Evolutionary conservation across 2,888 invertebrate genomes (phyloP), one percentile per base, ranked within the genome.

Genomic region (Phasia obesa): DNA sequence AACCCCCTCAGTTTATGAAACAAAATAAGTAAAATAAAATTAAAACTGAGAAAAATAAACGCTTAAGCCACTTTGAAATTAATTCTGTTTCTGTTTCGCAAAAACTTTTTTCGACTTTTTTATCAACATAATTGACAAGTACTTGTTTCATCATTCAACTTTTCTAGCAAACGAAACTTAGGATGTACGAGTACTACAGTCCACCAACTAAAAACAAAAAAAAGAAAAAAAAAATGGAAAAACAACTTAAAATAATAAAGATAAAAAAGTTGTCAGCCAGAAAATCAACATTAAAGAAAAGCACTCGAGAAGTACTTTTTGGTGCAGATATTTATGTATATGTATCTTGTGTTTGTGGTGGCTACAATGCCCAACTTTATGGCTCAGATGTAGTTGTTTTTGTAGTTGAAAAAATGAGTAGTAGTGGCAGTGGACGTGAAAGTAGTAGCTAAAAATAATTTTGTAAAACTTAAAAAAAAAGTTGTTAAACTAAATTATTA

Each of bases 61-160:
- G 38, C 38, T 71, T 31, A 65, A 71, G 31, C 65, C 51, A 59
- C 65, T 65, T 65, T 51, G 15, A 65, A 78, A 71, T 38, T 64
- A 62, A 19, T 69, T 35, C 2, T 35, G 38, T 31, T 44, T n/a
- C 59, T 44, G 44, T 62, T 62, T 49, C 6, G 21, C 15, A 21
- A 13, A n/a, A 35, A 35, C 27, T n/a, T 44, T 42, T 27, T 53
- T 51, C 7, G 2, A 5, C 11, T 47, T 23, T 38, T 38, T 60
- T 11, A 2, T 35, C 59, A 53, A 2, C 67, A 59, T 42, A 57
- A 67, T 21, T 35, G 67, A 49, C 75, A 76, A 67, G 75, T 53
- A 31, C 67, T 65, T 65, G 59, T 60, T 53, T 59, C 49, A 55
- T 67, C 21, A 23, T 13, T 3, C 23, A 64, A 35, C 51, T 69